Evolutionary conservation across 2,113 vertebrate species (phyloP), one percentile per base, ranked within the genome.

Genomic region (Himantopus leucocephalus): DNA sequence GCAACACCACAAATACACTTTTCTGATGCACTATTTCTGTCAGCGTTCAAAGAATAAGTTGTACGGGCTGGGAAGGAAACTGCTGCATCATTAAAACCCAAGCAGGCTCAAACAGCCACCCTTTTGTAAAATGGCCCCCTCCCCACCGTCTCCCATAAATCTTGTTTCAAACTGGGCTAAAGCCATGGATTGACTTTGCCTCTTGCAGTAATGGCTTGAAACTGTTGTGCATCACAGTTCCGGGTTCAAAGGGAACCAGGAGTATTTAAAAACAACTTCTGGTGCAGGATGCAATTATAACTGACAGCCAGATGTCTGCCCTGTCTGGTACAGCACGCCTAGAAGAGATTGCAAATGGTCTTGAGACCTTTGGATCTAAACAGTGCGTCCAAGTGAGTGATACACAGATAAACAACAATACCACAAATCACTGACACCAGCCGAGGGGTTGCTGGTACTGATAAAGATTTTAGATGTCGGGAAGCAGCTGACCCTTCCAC

Each of bases 201-300:
- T 96, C 95, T 97, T 88, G 92, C 96, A 94, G 95, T 98, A 97
- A 94, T 96, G 96, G 92, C 92, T 96, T 92, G 92, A 98, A 98
- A 98, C 97, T 97, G 97, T 96, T 97, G 96, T 96, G 96, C 95
- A 97, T 97, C 98, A 97, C 95, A 86, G 95, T 60, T 93, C 79
- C 48, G 24, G 4, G 68, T 98, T 98, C 97, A 98, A 98, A 98
- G 97, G 94, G 92, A 96, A 94, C 68, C 93, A 79, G 91, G 97
- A 97, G 97, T 97, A 97, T 97, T 98, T 98, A 97, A 96, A 97
- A 98, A 98, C 98, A 98, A 98, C 98, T 98, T 97, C 96, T 97
- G 98, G 98, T 97, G 93, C 97, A 98, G 98, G 98, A 98, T 97
- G 97, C 96, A 98, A 98, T 98, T 98, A 98, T 98, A 98, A 98